Evolutionary conservation across 2,797 vertebrate genomes (phyloP), one percentile per base, ranked within the genome.

Genomic region (Cynodonichthys magdalenae): DNA sequence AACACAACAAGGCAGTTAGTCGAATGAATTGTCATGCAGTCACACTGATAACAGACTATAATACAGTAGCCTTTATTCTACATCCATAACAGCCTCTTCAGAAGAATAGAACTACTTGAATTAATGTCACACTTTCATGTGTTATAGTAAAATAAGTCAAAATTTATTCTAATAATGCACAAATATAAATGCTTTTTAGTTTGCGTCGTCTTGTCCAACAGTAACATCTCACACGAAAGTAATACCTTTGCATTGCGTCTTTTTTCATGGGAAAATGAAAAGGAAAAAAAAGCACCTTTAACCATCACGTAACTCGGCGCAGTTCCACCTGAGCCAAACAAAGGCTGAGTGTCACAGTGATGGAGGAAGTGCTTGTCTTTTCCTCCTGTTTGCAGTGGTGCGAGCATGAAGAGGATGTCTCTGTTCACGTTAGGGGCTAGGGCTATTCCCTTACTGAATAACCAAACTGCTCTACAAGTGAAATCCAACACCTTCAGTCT

Each of bases 261-360:
- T 85, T 39, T 69, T 94, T 94, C 92, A 92, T 93, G 95, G 95
- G 93, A 95, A 67, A 96, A 92, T 84, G 60, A 82, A 77, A 79
- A 91, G 74, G 65, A 77, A 68, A 85, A 91, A 75, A 65, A 77
- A 66, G 84, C 70, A 81, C 83, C 80, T 86, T 79, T 71, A 87
- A 74, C 56, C 15, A 62, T 42, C 15, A 6, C 53, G 11, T 41
- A 69, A 79, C 7, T 59, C 87, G 88, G 90, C 93, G 91, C 91
- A 68, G 57, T 36, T 0, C 18, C 66, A 75, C 72, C 79, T 67
- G 36, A 80, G 73, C 80, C 85, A 75, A 63, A 91, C 88, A 91
- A 90, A 89, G 78, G 88, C 63, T 12, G 39, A 49, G 76, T 92
- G 92, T 89, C 75, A 88, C 88, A 55, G 65, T 75, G 82, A 77